Evolutionary conservation across 2,797 vertebrate species (phyloP), one percentile per base, ranked within the genome.

Genomic region (Tokudaia tokunoshimensis): DNA sequence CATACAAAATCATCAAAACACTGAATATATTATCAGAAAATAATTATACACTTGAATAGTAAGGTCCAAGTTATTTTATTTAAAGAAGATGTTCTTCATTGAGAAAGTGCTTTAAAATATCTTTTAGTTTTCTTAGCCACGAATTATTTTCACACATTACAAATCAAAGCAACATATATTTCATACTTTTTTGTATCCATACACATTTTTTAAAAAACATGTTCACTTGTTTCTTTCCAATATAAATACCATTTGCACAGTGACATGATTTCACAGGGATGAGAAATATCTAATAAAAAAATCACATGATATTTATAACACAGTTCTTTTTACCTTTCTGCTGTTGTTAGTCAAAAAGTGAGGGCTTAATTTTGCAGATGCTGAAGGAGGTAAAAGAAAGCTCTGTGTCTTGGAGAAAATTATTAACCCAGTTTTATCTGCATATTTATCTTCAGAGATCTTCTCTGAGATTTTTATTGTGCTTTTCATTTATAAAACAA

Each of bases 251-350:
- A 95, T 74, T 94, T 41, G 87, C 4, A 17, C 26, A 91, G 34
- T 83, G 2, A 52, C 2, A 13, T 93, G 24, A 19, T 75, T 97
- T 96, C 78, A 57, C 76, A 52, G 87, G 59, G n/a, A 52, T 95
- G 52, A 31, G 12, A 57, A 92, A 83, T 93, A 91, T 52, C n/a
- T 93, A 70, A 52, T 89, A 61, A 91, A 95, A 91, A 95, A 92
- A 0, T 86, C 1, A 89, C 61, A 83, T 63, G 22, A 74, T 87
- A 59, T 72, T 95, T 92, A 92, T 76, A 72, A 22, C 14, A 29
- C 63, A 82, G 92, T 87, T 94, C 3, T 41, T 80, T 22, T 29
- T 61, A 57, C 14, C 63, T 92, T 80, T 83, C 55, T 92, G 19
- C 29, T 91, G 31, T 89, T 80, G 47, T 74, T 81, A 72, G 17